Base-by-base conservation (phyloP, 1,140 invertebrate species). In the Helicoverpa zea region DNA sequence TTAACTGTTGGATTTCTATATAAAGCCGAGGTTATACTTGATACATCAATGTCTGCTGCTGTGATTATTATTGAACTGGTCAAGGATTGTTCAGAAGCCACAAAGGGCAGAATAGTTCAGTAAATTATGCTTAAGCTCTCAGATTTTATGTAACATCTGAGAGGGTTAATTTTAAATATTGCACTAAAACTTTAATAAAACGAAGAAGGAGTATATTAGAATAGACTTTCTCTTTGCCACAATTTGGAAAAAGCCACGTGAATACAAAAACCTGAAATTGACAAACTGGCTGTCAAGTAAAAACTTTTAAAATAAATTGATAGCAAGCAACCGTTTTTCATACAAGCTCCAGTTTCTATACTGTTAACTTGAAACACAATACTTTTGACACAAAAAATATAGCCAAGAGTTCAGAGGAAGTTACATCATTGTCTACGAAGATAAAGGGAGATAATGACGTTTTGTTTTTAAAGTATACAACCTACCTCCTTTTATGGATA, bases 351-450 rank as follows among this genome's bases (percentile, higher is more conserved):
- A 58, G 16, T 61, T 74, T 61, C 56, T 47, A 10, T 29, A 61
- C 30, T 23, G 51, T 58, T 61, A 75, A 63, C 73, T 61, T 49
- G 43, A 43, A 43, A 56, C 54, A 58, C 70, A 56, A 73, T 73
- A 73, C 70, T 58, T 13, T 18, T 35, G 54, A 73, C 52, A 73
- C 52, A 58, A 73, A 73, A 72, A 56, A 56, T 12, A 58, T 58
- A 73, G 64, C 64, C 9, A 73, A 35, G 54, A n/a, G 12, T 56
- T 73, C 52, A 43, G 23, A 73, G 52, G 51, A 35, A 56, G 47
- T 73, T 73, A n/a, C 70, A 56, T 58, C 51, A 73, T 73, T 73
- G 70, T 58, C 52, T 73, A 16, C 49, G 13, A 54, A 73, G 70
- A 73, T 58, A 49, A 73, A 73, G 13, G 16, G 14, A 35, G 52